Evolutionary conservation across 2,797 vertebrate species (phyloP).

Genomic region (Chelidonichthys spinosus): DNA sequence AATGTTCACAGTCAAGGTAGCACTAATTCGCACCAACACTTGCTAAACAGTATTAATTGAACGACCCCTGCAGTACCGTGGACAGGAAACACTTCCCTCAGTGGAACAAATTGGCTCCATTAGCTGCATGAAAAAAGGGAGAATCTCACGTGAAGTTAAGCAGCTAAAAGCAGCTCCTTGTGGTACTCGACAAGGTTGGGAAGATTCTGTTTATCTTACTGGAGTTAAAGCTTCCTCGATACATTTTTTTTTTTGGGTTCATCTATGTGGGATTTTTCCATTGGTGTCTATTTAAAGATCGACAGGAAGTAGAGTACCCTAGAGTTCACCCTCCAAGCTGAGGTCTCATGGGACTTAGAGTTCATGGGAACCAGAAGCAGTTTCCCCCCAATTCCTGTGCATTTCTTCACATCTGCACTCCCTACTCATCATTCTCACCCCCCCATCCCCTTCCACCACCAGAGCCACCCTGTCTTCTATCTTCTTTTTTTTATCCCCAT

Average conservation of each 20-base stretch:
- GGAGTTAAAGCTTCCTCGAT: not conserved
- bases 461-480: conserved; percentile 18
- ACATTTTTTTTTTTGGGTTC: not conserved
- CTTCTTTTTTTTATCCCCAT: conserved; percentile 24
- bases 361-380: conserved; percentile 77
- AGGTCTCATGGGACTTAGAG: conserved; percentile 64
- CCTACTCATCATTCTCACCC: conserved; percentile 48
- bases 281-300: conserved; percentile 71
- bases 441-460: not conserved
- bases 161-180: conserved; percentile 49
- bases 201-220: conserved; percentile 45
- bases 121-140: conserved; percentile 71
- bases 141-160: conserved; percentile 64
- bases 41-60: conserved; percentile 69
- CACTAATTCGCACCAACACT: conserved; percentile 70
- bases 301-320: conserved; percentile 68
- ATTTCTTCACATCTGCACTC: conserved; percentile 61
- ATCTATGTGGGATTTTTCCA: conserved; percentile 62
- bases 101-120: conserved; percentile 81
- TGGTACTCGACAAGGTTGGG: conserved; percentile 37
- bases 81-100: conserved; percentile 72
- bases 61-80: conserved; percentile 66
- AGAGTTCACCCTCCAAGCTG: conserved; percentile 56
- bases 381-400: conserved; percentile 41
- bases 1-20: conserved; percentile 51